Evolutionary conservation across 2,113 vertebrate genomes (phyloP).

Genomic region (Clarias magur): DNA sequence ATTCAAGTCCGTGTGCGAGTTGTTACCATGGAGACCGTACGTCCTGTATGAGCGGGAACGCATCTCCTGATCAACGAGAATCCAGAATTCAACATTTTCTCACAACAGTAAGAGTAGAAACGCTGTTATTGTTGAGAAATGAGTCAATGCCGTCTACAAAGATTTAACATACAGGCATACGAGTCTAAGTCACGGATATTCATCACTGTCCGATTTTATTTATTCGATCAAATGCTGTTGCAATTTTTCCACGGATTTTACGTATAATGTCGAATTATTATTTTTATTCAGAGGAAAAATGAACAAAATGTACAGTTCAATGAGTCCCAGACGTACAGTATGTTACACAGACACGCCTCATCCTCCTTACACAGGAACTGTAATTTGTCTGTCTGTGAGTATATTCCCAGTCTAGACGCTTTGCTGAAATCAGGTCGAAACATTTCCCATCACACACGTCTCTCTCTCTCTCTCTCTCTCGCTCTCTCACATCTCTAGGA

Average conservation of each 20-base stretch:
- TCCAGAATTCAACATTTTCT: background rate
- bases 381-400: background rate
- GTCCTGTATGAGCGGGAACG: background rate
- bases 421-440: conserved; percentile 6
- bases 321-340: background rate
- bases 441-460: background rate
- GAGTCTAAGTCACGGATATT: background rate
- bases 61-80: background rate
- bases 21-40: background rate
- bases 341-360: background rate
- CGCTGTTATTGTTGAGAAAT: background rate
- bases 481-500: conserved; percentile 63
- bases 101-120: background rate
- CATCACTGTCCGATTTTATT: background rate
- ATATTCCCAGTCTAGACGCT: background rate
- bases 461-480: background rate
- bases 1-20: background rate
- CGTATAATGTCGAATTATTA: background rate
- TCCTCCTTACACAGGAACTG: background rate
- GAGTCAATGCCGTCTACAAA: background rate
- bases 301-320: background rate
- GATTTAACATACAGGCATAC: background rate
- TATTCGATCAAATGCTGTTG: background rate
- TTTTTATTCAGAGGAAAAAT: background rate
- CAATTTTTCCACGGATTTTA: background rate